Percentiles rank a stretch among this genome's conserved stretches.
Conservation (phyloP, 2,797 vertebrate species). For the Masticophis lateralis region DNA sequence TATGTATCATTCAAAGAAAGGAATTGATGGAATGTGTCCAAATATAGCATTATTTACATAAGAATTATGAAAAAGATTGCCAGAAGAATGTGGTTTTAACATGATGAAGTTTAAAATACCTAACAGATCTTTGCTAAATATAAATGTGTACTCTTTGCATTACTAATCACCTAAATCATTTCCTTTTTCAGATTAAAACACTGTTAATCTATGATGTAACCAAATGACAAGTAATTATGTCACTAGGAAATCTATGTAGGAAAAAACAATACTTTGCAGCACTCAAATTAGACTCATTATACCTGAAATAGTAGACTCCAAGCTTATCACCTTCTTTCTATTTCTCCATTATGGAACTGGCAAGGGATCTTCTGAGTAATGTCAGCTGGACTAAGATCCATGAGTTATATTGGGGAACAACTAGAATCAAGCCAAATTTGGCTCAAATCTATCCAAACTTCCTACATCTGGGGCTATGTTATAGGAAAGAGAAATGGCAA, state of each 20-base stretch:
- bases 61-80: background rate
- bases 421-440: background rate
- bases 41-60: background rate
- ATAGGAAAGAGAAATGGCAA: constrained; percentile 6
- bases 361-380: constrained; percentile 1
- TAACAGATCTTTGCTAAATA: background rate
- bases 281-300: background rate
- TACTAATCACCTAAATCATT: background rate
- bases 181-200: background rate
- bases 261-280: background rate
- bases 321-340: background rate
- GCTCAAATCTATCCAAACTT: background rate
- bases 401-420: constrained; percentile 3
- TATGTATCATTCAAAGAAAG: background rate
- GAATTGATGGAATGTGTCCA: background rate
- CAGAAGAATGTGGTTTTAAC: background rate
- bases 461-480: background rate
- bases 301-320: background rate
- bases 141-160: background rate
- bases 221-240: background rate
- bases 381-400: background rate
- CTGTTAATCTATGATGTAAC: background rate
- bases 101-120: background rate
- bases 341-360: background rate
- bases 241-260: background rate